Base-by-base conservation (phyloP, 1,140 invertebrate genomes). In the Protaetia brevitarsis region DNA sequence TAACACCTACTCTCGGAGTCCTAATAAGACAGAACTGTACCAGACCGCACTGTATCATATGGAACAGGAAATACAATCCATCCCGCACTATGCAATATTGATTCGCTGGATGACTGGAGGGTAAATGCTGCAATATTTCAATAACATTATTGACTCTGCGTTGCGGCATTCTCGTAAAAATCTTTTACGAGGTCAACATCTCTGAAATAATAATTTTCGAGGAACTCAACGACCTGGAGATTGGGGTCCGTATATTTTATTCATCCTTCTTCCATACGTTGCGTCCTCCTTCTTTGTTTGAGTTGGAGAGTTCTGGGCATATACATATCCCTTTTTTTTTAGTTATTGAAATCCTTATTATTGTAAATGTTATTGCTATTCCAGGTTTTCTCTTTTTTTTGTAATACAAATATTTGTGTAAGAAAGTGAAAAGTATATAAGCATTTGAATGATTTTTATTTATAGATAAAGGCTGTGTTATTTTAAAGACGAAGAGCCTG, bases 121-220 rank as follows among this genome's bases (percentile, higher is more conserved):
- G 19, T 10, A 51, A 23, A 51, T 0, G 37, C 19, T 37, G 34
- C 41, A 2, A 10, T 23, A 51, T 51, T 51, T 51, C 41, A 51
- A 23, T 51, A 23, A 51, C 16, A 51, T 51, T 51, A 51, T 51
- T 51, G 41, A 51, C 41, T 51, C 19, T 7, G 41, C 26, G 41
- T 51, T 51, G 34, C 34, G 5, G 41, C 19, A 10, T 10, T 10
- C 13, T 51, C 41, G 41, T 51, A 51, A 51, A 51, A 51, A 51
- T 51, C 19, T 51, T 51, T 51, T 51, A 51, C 41, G 41, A 23
- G 41, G 41, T 51, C 41, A 51, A 51, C 41, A 51, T 51, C 26
- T 51, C 41, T 51, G 41, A 51, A 51, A 51, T 51, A 51, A 51
- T 51, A 51, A 51, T 51, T 51, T 37, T 51, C 26, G 41, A 16